These are phyloP conservation scores for Axea sp. DNA, from an alignment of 2,888 invertebrate species.

Conservation along the genomic window DNA sequence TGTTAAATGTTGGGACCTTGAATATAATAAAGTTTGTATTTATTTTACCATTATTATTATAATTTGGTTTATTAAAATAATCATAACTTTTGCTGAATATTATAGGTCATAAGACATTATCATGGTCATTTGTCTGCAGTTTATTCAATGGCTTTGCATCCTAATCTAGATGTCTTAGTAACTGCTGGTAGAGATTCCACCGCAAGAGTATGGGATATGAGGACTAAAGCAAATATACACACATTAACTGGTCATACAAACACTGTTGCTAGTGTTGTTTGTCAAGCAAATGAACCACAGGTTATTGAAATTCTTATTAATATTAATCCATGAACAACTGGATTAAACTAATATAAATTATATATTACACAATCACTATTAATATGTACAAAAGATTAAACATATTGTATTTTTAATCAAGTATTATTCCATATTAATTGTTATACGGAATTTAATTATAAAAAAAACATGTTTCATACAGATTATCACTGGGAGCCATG, in stretches of 20 bases:
- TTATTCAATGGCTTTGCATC: constrained; percentile 95
- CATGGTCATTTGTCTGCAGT: constrained; percentile 99
- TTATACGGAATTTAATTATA: too few species aligned
- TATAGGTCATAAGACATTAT: constrained; percentile 98
- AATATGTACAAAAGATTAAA: too few species aligned
- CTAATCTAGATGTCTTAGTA: constrained; percentile 95
- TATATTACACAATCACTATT: too few species aligned
- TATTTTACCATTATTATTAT: constrained; percentile 14
- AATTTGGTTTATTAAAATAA: too few species aligned
- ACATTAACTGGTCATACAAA: constrained; percentile 97
- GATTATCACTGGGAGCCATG: constrained; percentile 96
- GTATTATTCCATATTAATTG: too few species aligned
- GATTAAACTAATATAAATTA: too few species aligned
- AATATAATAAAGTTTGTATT: constrained; percentile 97
- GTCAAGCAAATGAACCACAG: constrained; percentile 97
- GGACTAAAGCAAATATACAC: constrained; percentile 99
- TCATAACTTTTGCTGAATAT: too few species aligned
- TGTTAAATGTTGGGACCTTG: constrained; percentile 99
- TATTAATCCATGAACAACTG: too few species aligned
- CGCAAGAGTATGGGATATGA: constrained; percentile 98
- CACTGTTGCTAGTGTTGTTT: constrained; percentile 96
- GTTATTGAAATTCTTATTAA: too few species aligned
- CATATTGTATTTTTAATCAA: too few species aligned
- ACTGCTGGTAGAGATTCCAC: constrained; percentile 97
- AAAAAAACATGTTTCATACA: too few species aligned